Evolutionary conservation across 2,888 invertebrate species (phyloP), one percentile per base, ranked within the genome.

Genomic region (Amphipoea oculea): DNA sequence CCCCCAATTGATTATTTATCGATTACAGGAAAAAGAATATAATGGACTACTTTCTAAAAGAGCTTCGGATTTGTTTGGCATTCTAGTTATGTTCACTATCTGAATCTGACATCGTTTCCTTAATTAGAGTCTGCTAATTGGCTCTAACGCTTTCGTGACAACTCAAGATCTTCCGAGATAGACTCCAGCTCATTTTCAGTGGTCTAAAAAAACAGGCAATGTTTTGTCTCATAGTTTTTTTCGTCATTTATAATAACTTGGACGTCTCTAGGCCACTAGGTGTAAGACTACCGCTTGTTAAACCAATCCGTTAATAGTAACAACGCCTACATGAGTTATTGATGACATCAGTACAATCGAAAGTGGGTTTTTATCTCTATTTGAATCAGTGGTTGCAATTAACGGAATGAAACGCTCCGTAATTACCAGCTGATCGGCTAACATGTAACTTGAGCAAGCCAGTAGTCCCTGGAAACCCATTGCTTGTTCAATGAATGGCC

Each of bases 321-420:
- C 88, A 73, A 88, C 92, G 85, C 94, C 94, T 89, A 92, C 93
- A 86, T 88, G 82, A 77, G 76, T 79, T 79, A 76, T 82, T 86
- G 89, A 92, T 95, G 95, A 95, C 94, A 94, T 96, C 95, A 95
- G 90, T 90, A 91, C 94, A 95, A 96, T 94, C 94, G 96, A 96
- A 96, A 96, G 96, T 94, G 89, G 85, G 79, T 85, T 81, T 84
- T 84, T 87, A 85, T 83, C 86, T 88, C 85, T 76, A 83, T 80
- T 84, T 74, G 85, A 84, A 83, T 82, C 78, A 73, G 82, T 82
- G 66, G 57, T 51, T 86, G 86, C 86, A 84, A 87, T 87, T 86
- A 83, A 74, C 78, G 48, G 79, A 79, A 80, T 75, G 74, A 73
- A 78, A 76, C 69, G 70, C 67, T 23, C 57, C 29, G 77, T 72